Conservation (phyloP, 2,113 vertebrate species). For the Engystomops pustulosus region DNA sequence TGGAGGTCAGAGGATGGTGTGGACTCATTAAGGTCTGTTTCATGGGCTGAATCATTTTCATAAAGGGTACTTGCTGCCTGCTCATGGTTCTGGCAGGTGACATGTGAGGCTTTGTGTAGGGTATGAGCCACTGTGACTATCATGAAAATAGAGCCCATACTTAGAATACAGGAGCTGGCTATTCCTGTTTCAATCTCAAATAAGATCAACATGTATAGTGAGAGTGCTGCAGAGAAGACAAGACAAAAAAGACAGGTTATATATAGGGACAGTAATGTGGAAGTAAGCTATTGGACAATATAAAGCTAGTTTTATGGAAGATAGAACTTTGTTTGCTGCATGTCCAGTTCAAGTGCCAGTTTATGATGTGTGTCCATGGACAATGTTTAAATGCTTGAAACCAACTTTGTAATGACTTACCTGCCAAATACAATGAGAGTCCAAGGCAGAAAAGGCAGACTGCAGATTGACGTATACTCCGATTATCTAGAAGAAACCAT, state of each 20-base stretch:
- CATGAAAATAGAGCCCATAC: constrained; percentile 79
- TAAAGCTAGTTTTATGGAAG: not conserved
- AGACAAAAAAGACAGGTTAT: not conserved
- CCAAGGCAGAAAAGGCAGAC: constrained; percentile 89
- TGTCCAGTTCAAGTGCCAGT: not conserved
- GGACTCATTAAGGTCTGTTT: constrained; percentile 30
- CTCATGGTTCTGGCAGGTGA: constrained; percentile 48
- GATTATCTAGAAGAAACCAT: constrained; percentile 88
- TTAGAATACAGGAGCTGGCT: constrained; percentile 80
- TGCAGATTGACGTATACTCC: constrained; percentile 79
- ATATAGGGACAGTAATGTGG: not conserved
- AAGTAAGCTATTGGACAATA: not conserved
- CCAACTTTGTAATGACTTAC: constrained; percentile 67
- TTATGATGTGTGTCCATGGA: not conserved
- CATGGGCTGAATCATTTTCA: constrained; percentile 74
- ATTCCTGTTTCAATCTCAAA: constrained; percentile 82
- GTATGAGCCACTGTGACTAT: constrained; percentile 75
- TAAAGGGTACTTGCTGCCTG: constrained; percentile 72
- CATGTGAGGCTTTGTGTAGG: constrained; percentile 72
- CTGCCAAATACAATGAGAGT: constrained; percentile 84
- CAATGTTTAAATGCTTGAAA: not conserved
- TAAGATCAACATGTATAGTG: constrained; percentile 84
- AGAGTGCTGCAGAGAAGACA: constrained; percentile 72
- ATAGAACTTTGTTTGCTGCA: not conserved
- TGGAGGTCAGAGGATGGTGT: constrained; percentile 69